These are phyloP conservation scores for Hystrix cristata DNA, from an alignment of 2,113 vertebrate species.

Conservation along the genomic window DNA sequence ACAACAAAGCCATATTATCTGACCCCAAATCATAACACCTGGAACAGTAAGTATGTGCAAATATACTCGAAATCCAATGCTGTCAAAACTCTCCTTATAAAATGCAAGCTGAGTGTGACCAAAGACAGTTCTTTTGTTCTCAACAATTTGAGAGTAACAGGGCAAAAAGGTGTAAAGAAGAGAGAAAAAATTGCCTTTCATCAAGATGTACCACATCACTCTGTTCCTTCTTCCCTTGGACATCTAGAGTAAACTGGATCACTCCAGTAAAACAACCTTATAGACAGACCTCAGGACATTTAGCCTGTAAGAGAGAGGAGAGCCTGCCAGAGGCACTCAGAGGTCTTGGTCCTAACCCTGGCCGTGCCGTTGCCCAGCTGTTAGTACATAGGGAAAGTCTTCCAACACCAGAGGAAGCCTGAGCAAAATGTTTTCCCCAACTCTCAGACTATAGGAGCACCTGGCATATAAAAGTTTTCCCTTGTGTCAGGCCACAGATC, in stretches of 20 bases:
- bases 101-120: neutral
- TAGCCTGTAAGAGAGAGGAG: neutral
- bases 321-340: neutral
- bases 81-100: conserved; percentile 35
- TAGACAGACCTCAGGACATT: neutral
- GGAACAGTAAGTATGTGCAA: neutral
- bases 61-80: neutral
- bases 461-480: neutral
- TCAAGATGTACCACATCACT: neutral
- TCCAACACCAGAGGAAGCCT: neutral
- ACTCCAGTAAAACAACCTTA: neutral
- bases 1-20: neutral
- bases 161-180: neutral
- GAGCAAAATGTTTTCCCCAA: neutral
- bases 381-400: neutral
- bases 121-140: neutral
- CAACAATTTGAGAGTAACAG: neutral
- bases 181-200: neutral
- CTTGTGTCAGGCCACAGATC: neutral
- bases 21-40: neutral
- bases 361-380: neutral
- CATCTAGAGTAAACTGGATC: neutral
- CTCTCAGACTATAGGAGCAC: neutral
- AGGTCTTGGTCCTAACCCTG: neutral
- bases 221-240: neutral